Base-by-base conservation (phyloP, 1,140 invertebrate genomes). In the Sitophilus oryzae region DNA sequence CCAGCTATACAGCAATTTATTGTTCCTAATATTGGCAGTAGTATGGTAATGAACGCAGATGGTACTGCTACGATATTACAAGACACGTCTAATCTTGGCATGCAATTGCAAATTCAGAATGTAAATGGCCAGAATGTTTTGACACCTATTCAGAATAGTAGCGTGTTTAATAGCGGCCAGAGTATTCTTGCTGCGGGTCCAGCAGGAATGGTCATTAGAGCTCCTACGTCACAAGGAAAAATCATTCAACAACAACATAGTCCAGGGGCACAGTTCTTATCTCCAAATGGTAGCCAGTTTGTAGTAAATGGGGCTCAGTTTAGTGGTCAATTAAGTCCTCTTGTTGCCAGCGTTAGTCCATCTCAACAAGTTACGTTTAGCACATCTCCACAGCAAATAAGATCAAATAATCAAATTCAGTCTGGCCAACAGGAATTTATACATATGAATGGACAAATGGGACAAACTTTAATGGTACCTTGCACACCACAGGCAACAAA, bases 1-100 rank as follows among this genome's bases (percentile, higher is more conserved):
- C 84, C 84, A 0, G 81, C 84, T 0, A 86, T 88, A 47, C 88
- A 90, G 63, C 88, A 91, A 64, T 85, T 90, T 62, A 83, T 90
- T 41, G 82, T 91, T 40, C 88, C 88, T 2, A 86, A 88, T 60
- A 69, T 88, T 1, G 85, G 86, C 1, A 61, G 66, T 15, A 70
- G 66, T 40, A 71, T 72, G 69, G 69, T 72, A 5, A 71, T 72
- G 68, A 70, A 71, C 49, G 60, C 70, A 3, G 70, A 72, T 60
- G 70, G 70, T 15, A 71, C 70, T 78, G 88, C 56, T 80, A 91
- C 79, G 79, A 88, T 40, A 82, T 83, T 85, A 79, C 86, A 18
- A 79, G 85, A 20, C 81, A 79, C 82, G 11, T 80, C 78, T 0
- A 81, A 82, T 44, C 75, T 84, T 48, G 82, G 82, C 0, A 81